Base-by-base conservation (phyloP, 2,888 invertebrate genomes). In the Myopa testacea region DNA sequence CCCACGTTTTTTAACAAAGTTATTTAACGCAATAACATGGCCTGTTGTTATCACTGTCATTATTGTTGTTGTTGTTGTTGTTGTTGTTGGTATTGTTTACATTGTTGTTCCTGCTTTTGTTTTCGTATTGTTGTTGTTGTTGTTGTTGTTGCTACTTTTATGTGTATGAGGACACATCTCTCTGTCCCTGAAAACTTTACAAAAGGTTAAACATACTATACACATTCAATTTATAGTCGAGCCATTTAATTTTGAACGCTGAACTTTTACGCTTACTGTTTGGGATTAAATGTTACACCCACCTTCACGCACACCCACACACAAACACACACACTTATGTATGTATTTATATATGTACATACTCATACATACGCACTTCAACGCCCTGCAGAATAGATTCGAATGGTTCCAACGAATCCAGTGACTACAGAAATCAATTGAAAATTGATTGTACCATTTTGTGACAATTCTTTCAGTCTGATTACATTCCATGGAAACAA, bases 121-220 rank as follows among this genome's bases (percentile, higher is more conserved):
- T 34, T 34, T 65, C 16, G 16, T 65, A 6, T 38, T 6, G 7
- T 38, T 65, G 14, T 68, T 68, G 19, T 14, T 63, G 4, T 63
- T 37, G 63, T 38, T 6, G 7, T 38, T 65, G 14, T 68, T 68
- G 19, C 40, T 4, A 68, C 6, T 68, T n/a, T 19, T 19, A n/a
- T 68, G n/a, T n/a, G n/a, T n/a, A n/a, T n/a, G n/a, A n/a, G n/a
- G 16, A 14, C 4, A 40, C 55, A n/a, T 14, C 40, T 6, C 38
- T 68, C 10, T 68, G 68, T 45, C 68, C 68, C 68, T 68, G 68
- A 19, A 68, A 68, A 68, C n/a, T 68, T 68, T 45, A 55, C 40
- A 40, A 45, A 45, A 68, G 68, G 68, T 68, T 68, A 45, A 68
- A 45, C 6, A 55, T n/a, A 10, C 14, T 12, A 55, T n/a, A 10